phyloP scores from a whole-genome alignment of 1,140 invertebrate species.

The Drosophila gunungcola region DNA sequence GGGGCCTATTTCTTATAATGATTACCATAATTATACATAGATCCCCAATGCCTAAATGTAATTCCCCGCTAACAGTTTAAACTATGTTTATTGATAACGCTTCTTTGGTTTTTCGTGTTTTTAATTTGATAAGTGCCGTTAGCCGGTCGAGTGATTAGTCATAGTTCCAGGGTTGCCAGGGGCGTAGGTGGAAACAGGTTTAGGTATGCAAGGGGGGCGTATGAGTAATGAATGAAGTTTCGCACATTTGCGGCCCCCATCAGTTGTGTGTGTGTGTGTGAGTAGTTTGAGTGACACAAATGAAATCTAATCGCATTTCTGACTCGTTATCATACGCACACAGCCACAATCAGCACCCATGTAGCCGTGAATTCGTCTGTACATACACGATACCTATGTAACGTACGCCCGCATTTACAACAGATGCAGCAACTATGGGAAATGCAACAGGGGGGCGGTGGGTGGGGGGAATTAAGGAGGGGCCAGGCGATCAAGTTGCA shows the following conservation, averaged over 20 bases:
- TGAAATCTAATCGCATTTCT: constrained; percentile 75
- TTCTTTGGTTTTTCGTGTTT: constrained; percentile 16
- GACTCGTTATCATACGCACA: constrained; percentile 64
- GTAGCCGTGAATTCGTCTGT: constrained; percentile 3
- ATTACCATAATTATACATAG: constrained; percentile 14
- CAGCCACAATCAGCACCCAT: constrained; percentile 20
- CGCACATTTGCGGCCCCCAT: constrained; percentile 40
- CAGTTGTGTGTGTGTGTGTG: constrained; percentile 14
- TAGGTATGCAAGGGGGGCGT: constrained; percentile 30
- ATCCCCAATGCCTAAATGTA: constrained; percentile 27
- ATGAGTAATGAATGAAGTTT: constrained; percentile 65
- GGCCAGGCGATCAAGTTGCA: constrained; percentile 44
- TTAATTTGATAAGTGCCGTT: constrained; percentile 40
- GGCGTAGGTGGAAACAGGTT: constrained; percentile 44
- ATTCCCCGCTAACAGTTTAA: constrained; percentile 24
- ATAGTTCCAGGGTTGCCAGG: constrained; percentile 18
- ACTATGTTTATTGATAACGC: constrained; percentile 34
- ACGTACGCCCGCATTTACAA: constrained; percentile 63
- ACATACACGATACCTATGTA: constrained; percentile 24
- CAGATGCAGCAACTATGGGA: constrained; percentile 41
- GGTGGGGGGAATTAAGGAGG: constrained; percentile 1
- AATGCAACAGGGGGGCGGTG: constrained; percentile 10
- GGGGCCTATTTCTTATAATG: constrained; percentile 10
- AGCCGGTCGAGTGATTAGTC: constrained; percentile 47
- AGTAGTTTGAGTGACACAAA: constrained; percentile 50